Evolutionary conservation across 1,140 invertebrate genomes (phyloP).

Genomic region (Paracyclopina nana): DNA sequence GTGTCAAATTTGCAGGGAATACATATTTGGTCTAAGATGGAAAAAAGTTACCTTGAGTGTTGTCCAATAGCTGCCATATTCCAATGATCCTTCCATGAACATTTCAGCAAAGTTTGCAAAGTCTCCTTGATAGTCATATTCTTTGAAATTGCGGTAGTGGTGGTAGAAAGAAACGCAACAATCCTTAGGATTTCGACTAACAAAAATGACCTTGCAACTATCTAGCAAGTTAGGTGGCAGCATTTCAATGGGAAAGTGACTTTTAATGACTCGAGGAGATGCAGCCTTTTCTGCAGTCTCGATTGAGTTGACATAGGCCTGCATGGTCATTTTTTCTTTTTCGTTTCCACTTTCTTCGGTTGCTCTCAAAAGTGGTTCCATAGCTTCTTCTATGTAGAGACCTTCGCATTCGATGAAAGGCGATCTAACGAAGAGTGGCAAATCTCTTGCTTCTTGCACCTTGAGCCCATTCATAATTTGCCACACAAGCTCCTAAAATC

Average conservation of each 20-base stretch:
- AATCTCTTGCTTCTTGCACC: no score
- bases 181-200: constrained; percentile 79
- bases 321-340: no score
- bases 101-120: constrained; percentile 62
- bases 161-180: constrained; percentile 78
- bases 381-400: no score
- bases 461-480: constrained; percentile 47
- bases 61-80: background rate
- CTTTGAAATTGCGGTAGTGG: constrained; percentile 46
- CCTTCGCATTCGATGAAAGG: no score
- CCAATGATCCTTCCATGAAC: constrained; percentile 41
- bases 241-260: constrained; percentile 18
- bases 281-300: no score
- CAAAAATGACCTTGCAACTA: constrained; percentile 54
- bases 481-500: constrained; percentile 44
- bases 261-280: constrained; percentile 19
- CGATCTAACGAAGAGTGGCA: no score
- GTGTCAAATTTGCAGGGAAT: background rate
- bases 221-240: constrained; percentile 18
- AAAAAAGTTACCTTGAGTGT: background rate
- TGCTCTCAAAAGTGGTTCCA: no score
- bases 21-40: background rate
- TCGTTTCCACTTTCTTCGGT: no score
- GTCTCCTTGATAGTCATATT: constrained; percentile 34
- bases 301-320: no score